phyloP scores from a whole-genome alignment of 2,113 vertebrate species.

The Suricata suricatta region DNA sequence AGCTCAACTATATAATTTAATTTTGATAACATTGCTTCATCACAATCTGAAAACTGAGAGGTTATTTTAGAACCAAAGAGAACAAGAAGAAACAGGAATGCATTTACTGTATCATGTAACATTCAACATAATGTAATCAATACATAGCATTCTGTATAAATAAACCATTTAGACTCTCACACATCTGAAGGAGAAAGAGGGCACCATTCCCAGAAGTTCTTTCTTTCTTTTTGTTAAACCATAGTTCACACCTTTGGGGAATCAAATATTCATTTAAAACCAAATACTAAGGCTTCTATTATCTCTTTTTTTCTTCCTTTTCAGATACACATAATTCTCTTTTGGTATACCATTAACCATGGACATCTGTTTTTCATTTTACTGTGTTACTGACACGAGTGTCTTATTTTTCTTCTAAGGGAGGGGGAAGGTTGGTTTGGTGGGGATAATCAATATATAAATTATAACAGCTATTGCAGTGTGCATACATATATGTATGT shows the following conservation, averaged over 20 bases:
- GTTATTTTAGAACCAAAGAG: constrained; percentile 41
- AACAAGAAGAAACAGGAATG: constrained; percentile 63
- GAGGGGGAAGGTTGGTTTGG: background rate
- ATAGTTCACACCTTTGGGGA: constrained; percentile 82
- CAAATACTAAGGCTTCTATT: constrained; percentile 83
- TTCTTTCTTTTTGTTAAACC: constrained; percentile 65
- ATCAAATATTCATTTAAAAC: constrained; percentile 85
- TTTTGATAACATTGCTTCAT: constrained; percentile 52
- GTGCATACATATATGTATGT: constrained; percentile 67
- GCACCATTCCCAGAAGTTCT: constrained; percentile 82
- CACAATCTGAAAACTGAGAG: constrained; percentile 29
- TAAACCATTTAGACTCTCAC: constrained; percentile 85
- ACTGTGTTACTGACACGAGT: constrained; percentile 80
- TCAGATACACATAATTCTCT: constrained; percentile 81
- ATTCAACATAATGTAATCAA: constrained; percentile 83
- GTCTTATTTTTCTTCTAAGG: constrained; percentile 24
- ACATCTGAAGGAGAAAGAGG: constrained; percentile 85
- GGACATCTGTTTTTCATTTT: constrained; percentile 85
- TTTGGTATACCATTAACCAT: constrained; percentile 83
- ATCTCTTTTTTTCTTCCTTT: constrained; percentile 75
- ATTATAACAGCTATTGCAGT: constrained; percentile 83
- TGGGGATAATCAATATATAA: constrained; percentile 71
- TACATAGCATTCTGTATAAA: constrained; percentile 84
- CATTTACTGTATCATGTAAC: background rate
- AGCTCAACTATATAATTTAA: constrained; percentile 33